Evolutionary conservation across 2,797 vertebrate genomes (phyloP).

Genomic region (Bradypodion ventrale): DNA sequence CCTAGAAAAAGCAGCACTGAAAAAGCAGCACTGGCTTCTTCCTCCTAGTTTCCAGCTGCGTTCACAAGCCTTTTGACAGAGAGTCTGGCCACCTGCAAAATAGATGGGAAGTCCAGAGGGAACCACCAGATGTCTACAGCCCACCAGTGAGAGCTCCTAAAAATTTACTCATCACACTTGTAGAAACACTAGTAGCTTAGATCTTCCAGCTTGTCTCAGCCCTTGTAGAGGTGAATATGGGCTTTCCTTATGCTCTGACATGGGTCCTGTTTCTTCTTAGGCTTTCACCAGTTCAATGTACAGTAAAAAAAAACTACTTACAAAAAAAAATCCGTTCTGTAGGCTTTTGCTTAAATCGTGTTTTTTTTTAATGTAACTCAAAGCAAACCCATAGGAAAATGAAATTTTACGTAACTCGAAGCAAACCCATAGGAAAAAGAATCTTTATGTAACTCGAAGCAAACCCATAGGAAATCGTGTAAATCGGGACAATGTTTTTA

Average conservation of each 20-base stretch:
- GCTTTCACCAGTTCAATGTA: background rate
- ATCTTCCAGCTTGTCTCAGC: background rate
- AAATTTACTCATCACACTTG: background rate
- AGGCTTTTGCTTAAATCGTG: too few relatives aligned
- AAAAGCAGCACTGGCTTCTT: constrained; percentile 7
- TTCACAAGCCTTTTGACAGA: constrained; percentile 18
- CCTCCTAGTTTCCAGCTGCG: constrained; percentile 13
- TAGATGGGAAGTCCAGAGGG: background rate
- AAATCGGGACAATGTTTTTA: too few relatives aligned
- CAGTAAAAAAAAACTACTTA: too few relatives aligned
- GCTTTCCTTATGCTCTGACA: background rate
- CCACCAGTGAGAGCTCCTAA: background rate
- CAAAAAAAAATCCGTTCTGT: too few relatives aligned
- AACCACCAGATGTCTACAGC: constrained; percentile 2
- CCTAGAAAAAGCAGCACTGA: constrained; percentile 1
- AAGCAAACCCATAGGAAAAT: too few relatives aligned
- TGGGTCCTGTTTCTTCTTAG: background rate
- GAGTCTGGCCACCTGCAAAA: constrained; percentile 14
- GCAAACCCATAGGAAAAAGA: too few relatives aligned
- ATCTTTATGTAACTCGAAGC: too few relatives aligned
- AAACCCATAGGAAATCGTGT: too few relatives aligned
- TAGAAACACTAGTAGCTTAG: background rate
- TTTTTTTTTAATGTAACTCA: too few relatives aligned
- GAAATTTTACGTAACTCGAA: too few relatives aligned
- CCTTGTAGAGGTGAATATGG: background rate